Conservation (phyloP, 1,140 invertebrate genomes). For the Amphibalanus amphitrite region DNA sequence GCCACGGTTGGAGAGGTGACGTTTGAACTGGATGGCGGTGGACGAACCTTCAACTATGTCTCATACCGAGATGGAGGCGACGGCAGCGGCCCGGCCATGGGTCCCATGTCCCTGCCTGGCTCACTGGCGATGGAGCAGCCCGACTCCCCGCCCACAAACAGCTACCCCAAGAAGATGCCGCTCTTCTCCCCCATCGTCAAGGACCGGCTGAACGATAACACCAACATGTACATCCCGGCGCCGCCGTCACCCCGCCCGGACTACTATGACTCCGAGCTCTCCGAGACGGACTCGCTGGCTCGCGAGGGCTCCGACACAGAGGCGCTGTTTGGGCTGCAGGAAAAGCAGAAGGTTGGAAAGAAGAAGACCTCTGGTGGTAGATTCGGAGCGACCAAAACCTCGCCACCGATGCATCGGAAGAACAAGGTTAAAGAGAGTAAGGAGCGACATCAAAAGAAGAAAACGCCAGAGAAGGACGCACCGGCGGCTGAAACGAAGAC, state of each 20-base stretch:
- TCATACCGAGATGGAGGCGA: neutral
- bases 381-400: neutral
- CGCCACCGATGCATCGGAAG: conserved; percentile 4
- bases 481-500: neutral
- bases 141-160: neutral
- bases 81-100: too few species aligned
- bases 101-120: neutral
- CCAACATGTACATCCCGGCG: conserved; percentile 21
- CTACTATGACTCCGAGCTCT: conserved; percentile 18
- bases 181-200: conserved; percentile 10
- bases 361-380: neutral
- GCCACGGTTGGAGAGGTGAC: neutral
- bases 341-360: conserved; percentile 6
- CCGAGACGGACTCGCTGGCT: conserved; percentile 3
- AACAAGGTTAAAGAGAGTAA: conserved; percentile 9
- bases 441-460: conserved; percentile 1
- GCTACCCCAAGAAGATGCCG: neutral
- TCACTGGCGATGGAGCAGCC: neutral
- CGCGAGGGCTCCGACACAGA: neutral
- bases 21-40: neutral
- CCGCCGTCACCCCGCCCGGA: conserved; percentile 20
- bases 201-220: conserved; percentile 15
- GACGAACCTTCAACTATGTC: neutral
- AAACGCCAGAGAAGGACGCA: neutral
- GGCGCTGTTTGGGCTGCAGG: neutral